Percentiles rank a stretch among this genome's conserved stretches.
phyloP scores from a whole-genome alignment of 2,888 invertebrate species.

The Calameuta filiformis region DNA sequence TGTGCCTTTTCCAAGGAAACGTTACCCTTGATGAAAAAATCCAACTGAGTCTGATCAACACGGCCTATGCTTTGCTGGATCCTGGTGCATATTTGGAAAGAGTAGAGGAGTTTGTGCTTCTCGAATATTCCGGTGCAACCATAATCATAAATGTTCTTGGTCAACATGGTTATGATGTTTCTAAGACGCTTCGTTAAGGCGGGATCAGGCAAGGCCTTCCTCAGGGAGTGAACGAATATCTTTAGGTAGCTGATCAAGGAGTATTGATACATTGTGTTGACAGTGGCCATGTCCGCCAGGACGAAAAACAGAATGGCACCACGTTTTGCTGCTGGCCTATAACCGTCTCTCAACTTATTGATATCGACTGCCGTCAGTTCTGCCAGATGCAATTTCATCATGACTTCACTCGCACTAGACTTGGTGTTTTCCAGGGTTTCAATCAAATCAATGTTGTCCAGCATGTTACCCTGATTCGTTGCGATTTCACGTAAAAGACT shows the following conservation, averaged over 20 bases:
- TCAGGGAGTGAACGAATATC: conserved; percentile 84
- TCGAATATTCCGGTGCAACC: conserved; percentile 95
- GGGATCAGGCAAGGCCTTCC: conserved; percentile 85
- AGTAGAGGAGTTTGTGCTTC: conserved; percentile 88
- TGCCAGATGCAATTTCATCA: conserved; percentile 80
- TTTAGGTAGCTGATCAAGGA: conserved; percentile 87
- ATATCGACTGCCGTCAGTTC: conserved; percentile 83
- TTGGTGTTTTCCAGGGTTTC: conserved; percentile 90
- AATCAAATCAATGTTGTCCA: conserved; percentile 89
- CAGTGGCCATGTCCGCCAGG: conserved; percentile 87
- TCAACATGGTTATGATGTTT: conserved; percentile 87
- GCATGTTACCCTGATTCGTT: conserved; percentile 90
- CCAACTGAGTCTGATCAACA: conserved; percentile 78
- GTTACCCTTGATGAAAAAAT: conserved; percentile 92
- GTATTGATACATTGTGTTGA: conserved; percentile 94
- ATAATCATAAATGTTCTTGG: conserved; percentile 90
- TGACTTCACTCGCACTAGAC: conserved; percentile 84
- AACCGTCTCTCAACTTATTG: conserved; percentile 85
- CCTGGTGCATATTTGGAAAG: conserved; percentile 90
- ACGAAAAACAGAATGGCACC: conserved; percentile 94
- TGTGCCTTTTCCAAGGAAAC: conserved; percentile 81
- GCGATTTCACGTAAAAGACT: conserved; percentile 86
- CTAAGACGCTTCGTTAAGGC: conserved; percentile 77
- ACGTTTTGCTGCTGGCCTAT: conserved; percentile 85
- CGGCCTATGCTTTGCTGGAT: conserved; percentile 77